Base-by-base conservation (phyloP, 1,140 invertebrate species). In the Neodiprion fabricii region DNA sequence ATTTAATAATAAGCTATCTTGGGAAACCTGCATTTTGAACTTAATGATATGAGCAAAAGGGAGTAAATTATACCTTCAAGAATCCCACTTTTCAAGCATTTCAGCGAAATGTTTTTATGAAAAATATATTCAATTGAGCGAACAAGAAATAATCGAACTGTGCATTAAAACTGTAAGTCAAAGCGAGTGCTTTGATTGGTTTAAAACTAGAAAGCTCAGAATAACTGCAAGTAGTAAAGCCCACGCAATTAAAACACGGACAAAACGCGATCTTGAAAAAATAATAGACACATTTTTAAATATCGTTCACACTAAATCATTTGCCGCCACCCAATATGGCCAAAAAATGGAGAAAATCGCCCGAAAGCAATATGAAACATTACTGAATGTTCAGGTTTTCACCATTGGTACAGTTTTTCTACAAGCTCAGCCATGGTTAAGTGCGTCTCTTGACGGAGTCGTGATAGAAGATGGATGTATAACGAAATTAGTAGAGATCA, bases 71-170 rank as follows among this genome's bases (percentile, higher is more conserved):
- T 70, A 68, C 49, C 2, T 61, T 48, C 9, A 48, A 67, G 49
- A 74, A 70, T 9, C 9, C 1, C 4, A 23, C 67, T 48, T 70
- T 68, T 23, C 48, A 49, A 40, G 28, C 47, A 47, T 10, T 4
- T 14, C 17, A 12, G 10, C 21, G 48, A 75, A 78, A 68, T 72
- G 74, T 73, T 78, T 76, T 77, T 76, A 79, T 75, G 66, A 50
- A 48, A 76, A 75, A 74, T 73, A 79, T 71, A 79, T 80, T 78
- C 68, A 76, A 47, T 72, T 81, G 68, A 73, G 11, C 40, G 72
- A 75, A 67, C 75, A 77, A 79, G 80, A 74, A 75, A 83, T 79
- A 74, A 73, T 82, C 79, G 78, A 79, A 79, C 73, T 81, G 77
- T 77, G 77, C 74, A 21, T 74, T n/a, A 8, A 67, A 66, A 79